Evolutionary conservation across 2,888 invertebrate genomes (phyloP).

Genomic region (Scaptomyza cyrtandrae): DNA sequence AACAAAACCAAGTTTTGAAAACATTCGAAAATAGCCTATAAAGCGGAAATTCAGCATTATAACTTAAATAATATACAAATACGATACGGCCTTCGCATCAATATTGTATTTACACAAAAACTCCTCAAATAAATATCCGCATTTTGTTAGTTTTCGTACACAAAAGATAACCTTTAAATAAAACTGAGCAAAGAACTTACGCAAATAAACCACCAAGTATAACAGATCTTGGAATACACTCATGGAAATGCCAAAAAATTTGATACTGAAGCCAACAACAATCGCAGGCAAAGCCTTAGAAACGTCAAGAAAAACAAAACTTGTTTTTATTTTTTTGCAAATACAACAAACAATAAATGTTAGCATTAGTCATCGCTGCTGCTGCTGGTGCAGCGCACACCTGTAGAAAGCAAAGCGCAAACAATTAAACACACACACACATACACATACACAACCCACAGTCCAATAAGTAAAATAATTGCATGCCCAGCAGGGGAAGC

Average conservation of each 20-base stretch:
- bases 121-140: conserved; percentile 44
- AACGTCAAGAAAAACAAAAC: conserved; percentile 36
- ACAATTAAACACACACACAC: conserved; percentile 45
- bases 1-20: not conserved
- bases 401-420: conserved; percentile 70
- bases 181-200: conserved; percentile 40
- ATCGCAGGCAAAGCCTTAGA: conserved; percentile 13
- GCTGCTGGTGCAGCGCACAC: conserved; percentile 54
- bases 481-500: conserved; percentile 19
- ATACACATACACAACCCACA: conserved; percentile 4
- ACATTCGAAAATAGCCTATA: not conserved
- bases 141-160: conserved; percentile 32
- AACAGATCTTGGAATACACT: conserved; percentile 14
- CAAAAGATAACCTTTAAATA: conserved; percentile 44
- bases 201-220: conserved; percentile 30
- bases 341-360: conserved; percentile 42
- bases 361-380: conserved; percentile 67
- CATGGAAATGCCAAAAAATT: conserved; percentile 44
- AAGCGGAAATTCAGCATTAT: conserved; percentile 22
- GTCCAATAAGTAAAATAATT: conserved; percentile 55
- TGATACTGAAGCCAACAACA: conserved; percentile 33
- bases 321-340: conserved; percentile 26
- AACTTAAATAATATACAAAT: conserved; percentile 4
- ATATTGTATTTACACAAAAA: conserved; percentile 12
- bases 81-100: conserved; percentile 35